phyloP scores from a whole-genome alignment of 1,140 invertebrate genomes.

The Nasonia vitripennis region DNA sequence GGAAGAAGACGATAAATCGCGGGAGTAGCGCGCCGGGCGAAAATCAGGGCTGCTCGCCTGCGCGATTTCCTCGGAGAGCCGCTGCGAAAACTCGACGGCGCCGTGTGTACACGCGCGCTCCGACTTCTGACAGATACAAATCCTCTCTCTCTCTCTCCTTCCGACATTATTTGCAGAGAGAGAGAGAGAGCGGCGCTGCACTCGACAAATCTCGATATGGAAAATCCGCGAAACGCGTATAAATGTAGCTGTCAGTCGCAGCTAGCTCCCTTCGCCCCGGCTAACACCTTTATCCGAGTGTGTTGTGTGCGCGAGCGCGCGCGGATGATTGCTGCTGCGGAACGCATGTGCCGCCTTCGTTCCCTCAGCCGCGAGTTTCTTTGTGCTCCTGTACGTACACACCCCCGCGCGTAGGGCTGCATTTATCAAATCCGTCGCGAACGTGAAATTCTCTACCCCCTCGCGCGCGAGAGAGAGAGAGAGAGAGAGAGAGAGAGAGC shows the following conservation, averaged over 20 bases:
- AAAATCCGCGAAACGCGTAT: constrained; percentile 71
- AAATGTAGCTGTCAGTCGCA: constrained; percentile 73
- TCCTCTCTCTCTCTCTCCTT: constrained; percentile 56
- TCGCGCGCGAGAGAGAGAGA: too few relatives aligned
- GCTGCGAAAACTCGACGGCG: neutral
- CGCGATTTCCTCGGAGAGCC: constrained; percentile 45
- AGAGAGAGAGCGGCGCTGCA: constrained; percentile 55
- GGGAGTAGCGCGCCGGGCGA: neutral
- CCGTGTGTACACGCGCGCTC: constrained; percentile 52
- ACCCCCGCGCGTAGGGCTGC: neutral
- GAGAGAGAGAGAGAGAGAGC: too few relatives aligned
- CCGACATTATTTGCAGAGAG: constrained; percentile 67
- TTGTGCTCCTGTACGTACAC: neutral
- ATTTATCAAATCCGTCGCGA: neutral
- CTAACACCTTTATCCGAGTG: constrained; percentile 59
- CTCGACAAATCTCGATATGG: constrained; percentile 73
- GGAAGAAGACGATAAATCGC: constrained; percentile 32
- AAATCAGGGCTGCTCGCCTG: constrained; percentile 45
- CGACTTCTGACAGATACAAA: constrained; percentile 71
- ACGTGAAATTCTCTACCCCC: neutral
- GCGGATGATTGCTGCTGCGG: constrained; percentile 4
- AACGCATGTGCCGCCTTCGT: neutral
- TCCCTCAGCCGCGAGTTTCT: neutral
- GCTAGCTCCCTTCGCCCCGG: constrained; percentile 49
- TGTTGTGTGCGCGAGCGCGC: constrained; percentile 1